phyloP scores from a whole-genome alignment of 2,113 vertebrate species.

The Lampris incognitus region DNA sequence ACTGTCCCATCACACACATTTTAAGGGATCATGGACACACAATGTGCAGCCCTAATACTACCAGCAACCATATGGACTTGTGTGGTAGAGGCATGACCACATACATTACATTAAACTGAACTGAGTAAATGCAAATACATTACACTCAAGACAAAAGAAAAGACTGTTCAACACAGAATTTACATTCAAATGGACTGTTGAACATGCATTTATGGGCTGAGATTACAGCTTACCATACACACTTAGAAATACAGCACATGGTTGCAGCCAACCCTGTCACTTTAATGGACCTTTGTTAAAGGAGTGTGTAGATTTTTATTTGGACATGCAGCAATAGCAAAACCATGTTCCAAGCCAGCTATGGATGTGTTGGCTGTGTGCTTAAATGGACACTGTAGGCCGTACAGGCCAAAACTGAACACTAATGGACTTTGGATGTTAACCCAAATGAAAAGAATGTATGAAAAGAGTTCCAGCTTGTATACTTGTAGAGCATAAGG shows the following conservation, averaged over 20 bases:
- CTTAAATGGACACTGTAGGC: too few species aligned
- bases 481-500: too few species aligned
- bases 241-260: not conserved
- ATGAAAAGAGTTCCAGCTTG: too few species aligned
- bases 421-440: too few species aligned
- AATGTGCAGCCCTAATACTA: not conserved
- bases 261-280: too few species aligned
- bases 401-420: too few species aligned
- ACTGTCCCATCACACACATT: not conserved
- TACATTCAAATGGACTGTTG: not conserved
- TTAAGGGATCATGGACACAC: slow-evolving; percentile 13
- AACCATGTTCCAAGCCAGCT: too few species aligned
- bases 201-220: not conserved
- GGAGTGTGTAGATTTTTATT: too few species aligned
- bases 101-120: not conserved
- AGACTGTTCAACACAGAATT: not conserved
- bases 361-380: too few species aligned
- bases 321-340: too few species aligned
- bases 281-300: too few species aligned
- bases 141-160: not conserved
- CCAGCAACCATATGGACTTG: not conserved
- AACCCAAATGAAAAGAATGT: too few species aligned
- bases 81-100: not conserved
- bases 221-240: not conserved
- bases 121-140: not conserved